Conservation (phyloP, 2,113 vertebrate genomes). For the Neofelis nebulosa region DNA sequence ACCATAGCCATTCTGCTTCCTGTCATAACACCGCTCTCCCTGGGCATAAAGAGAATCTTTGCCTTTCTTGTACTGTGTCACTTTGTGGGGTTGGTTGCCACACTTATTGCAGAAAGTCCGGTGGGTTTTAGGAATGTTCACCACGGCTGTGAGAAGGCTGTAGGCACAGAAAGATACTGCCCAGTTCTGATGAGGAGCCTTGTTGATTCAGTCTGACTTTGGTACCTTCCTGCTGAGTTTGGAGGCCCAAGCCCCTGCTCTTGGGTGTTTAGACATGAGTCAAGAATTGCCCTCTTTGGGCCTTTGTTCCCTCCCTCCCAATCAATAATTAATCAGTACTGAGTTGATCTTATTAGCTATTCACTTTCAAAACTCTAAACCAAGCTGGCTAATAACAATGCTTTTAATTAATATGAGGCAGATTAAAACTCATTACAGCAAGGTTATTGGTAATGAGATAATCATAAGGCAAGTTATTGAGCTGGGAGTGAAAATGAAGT, state of each 20-base stretch:
- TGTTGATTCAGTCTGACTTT: neutral
- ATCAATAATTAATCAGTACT: constrained; percentile 82
- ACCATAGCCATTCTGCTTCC: no score
- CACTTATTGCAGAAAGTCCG: no score
- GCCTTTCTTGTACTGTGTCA: no score
- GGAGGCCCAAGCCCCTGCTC: neutral
- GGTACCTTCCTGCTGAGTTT: neutral
- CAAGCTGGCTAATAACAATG: constrained; percentile 84
- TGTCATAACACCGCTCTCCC: no score
- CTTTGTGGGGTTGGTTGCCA: no score
- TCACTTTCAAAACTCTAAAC: constrained; percentile 77
- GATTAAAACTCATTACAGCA: constrained; percentile 87
- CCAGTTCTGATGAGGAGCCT: neutral
- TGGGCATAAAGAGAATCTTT: no score
- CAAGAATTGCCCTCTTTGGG: constrained; percentile 68
- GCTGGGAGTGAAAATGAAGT: constrained; percentile 79
- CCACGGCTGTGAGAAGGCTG: no score
- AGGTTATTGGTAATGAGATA: constrained; percentile 86
- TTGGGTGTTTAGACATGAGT: constrained; percentile 65
- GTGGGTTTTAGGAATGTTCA: no score
- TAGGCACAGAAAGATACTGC: neutral
- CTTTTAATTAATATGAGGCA: constrained; percentile 87
- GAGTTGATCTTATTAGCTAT: constrained; percentile 84
- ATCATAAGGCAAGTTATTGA: constrained; percentile 83
- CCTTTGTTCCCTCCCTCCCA: constrained; percentile 73